Base-by-base conservation (phyloP, 2,797 vertebrate species). In the Triplophysa bombifrons region DNA sequence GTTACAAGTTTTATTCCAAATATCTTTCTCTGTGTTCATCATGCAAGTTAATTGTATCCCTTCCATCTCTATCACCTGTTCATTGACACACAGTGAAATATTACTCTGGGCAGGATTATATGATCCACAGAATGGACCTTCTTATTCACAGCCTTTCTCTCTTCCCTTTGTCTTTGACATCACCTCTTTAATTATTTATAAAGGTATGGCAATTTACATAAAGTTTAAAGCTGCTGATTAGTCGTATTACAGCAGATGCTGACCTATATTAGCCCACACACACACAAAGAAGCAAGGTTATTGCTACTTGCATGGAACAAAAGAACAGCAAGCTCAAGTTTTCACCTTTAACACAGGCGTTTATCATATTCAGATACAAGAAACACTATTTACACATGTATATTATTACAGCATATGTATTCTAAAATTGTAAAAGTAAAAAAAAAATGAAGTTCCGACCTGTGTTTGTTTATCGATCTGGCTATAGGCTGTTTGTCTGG, bases 101-200 rank as follows among this genome's bases (percentile, higher is more conserved):
- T 55, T 20, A 44, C 11, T 48, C 55, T 64, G 30, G 61, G 41
- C 69, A 79, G 51, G 6, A 78, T 71, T 73, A 79, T 65, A 53
- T 27, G 27, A 64, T 46, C 27, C 41, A 71, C 34, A 58, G 38
- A 19, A 17, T 63, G n/a, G 27, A 55, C 34, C 56, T 84, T 75
- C 75, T 75, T 61, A 46, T 44, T 50, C 53, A 11, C 13, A 3
- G 73, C 79, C 85, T 77, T 80, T 75, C 82, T 85, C 81, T 27
- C 88, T 87, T 85, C 67, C 81, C 85, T 91, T 92, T 92, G 91
- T 92, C 92, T 92, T 93, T 93, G 89, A 89, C 88, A 91, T 91
- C 86, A 89, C 87, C 90, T 91, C 88, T 91, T 93, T 92, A 94
- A 93, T 93, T 88, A 93, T 92, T 93, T 90, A 94, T 92, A 89